Evolutionary conservation across 2,888 invertebrate genomes (phyloP).

Genomic region (Synergus umbraculus): DNA sequence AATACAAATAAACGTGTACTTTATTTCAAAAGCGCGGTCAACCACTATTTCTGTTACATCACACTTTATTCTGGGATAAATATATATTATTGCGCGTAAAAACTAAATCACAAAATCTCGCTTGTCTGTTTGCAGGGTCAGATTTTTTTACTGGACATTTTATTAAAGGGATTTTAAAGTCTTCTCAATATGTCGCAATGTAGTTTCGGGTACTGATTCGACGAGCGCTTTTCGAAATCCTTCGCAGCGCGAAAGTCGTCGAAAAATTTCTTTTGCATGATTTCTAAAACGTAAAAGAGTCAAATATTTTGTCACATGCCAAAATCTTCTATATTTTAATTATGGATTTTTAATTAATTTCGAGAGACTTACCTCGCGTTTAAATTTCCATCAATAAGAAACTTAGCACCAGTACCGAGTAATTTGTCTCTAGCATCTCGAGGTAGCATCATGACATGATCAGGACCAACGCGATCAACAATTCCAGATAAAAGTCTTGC

Average conservation of each 20-base stretch:
- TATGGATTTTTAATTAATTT: conserved; percentile 4
- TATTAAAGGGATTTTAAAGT: conserved; percentile 82
- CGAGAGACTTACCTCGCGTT: conserved; percentile 84
- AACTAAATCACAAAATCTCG: background rate
- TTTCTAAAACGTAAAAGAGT: conserved; percentile 76
- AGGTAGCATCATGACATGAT: conserved; percentile 85
- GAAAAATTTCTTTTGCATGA: conserved; percentile 88
- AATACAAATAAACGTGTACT: conserved; percentile 9
- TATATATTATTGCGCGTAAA: background rate
- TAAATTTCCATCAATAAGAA: conserved; percentile 90
- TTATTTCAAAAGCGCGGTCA: background rate
- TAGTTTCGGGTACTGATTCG: conserved; percentile 88
- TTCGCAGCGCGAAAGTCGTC: conserved; percentile 84
- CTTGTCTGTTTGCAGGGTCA: background rate
- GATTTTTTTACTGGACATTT: too few species aligned
- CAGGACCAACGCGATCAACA: conserved; percentile 86
- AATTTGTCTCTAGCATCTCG: conserved; percentile 89
- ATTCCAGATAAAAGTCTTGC: conserved; percentile 87
- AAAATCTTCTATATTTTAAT: background rate
- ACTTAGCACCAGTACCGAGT: conserved; percentile 88
- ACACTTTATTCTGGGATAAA: background rate
- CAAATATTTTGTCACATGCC: background rate
- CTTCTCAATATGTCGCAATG: conserved; percentile 91
- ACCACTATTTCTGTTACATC: background rate
- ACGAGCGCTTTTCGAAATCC: conserved; percentile 87